phyloP scores from a whole-genome alignment of 2,113 vertebrate species.

The Misgurnus anguillicaudatus region DNA sequence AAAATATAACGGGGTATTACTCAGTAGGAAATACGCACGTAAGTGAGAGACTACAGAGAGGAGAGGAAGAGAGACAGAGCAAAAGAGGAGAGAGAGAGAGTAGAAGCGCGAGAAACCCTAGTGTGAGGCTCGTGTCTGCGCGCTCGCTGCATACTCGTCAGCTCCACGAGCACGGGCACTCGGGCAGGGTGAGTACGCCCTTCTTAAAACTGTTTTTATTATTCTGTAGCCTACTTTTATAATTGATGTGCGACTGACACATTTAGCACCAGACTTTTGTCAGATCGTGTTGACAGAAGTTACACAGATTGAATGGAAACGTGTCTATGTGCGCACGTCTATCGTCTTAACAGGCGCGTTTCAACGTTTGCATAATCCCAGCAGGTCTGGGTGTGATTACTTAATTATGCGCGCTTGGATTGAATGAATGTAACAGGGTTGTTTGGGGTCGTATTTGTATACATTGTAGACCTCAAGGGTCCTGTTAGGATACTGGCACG shows the following conservation, averaged over 20 bases:
- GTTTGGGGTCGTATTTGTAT: background rate
- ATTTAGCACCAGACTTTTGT: background rate
- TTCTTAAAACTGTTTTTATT: slow-evolving; percentile 4
- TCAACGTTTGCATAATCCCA: background rate
- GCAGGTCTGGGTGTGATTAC: background rate
- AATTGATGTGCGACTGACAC: slow-evolving; percentile 3
- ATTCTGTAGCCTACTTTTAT: background rate
- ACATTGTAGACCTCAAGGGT: slow-evolving; percentile 2
- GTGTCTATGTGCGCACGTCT: background rate
- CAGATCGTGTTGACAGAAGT: slow-evolving; percentile 1
- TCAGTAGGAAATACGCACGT: slow-evolving; percentile 41
- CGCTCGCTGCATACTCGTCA: slow-evolving; percentile 30
- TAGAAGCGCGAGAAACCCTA: slow-evolving; percentile 16
- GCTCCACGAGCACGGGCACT: slow-evolving; percentile 26
- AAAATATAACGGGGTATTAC: slow-evolving; percentile 25
- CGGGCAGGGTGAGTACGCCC: slow-evolving; percentile 42
- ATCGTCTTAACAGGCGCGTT: background rate
- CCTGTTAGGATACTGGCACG: background rate
- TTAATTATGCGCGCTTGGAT: background rate
- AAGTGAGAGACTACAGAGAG: slow-evolving; percentile 8
- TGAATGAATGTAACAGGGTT: background rate
- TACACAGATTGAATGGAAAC: background rate
- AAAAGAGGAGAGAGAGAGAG: background rate
- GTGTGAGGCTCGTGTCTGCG: slow-evolving; percentile 39
- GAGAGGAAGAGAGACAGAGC: background rate